These are phyloP conservation scores for Heliconius erato DNA, from an alignment of 2,888 invertebrate species.

Conservation along the genomic window DNA sequence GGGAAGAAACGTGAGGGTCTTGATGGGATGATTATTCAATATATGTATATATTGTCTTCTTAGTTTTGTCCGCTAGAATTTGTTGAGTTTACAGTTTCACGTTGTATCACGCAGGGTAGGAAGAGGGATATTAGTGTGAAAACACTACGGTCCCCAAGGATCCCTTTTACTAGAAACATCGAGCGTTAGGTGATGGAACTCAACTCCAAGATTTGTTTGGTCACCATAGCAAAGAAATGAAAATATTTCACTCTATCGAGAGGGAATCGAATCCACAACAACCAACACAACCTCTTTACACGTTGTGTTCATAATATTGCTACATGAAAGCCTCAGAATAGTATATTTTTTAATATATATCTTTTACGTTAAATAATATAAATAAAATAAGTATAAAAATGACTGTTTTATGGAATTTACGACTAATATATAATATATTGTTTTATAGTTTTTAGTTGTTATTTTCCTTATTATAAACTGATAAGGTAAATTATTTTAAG, in stretches of 20 bases:
- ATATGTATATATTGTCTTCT: conserved; percentile 8
- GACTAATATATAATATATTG: not conserved
- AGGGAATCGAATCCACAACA: not conserved
- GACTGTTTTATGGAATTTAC: not conserved
- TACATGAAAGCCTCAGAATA: no score
- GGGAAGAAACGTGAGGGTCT: conserved; percentile 33
- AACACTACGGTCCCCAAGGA: not conserved
- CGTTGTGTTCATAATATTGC: not conserved
- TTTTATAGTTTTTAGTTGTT: not conserved
- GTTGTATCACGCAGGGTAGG: not conserved
- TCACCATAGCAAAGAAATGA: not conserved
- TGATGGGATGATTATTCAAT: conserved; percentile 38
- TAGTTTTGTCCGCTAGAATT: not conserved
- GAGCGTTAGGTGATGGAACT: not conserved
- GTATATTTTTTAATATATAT: not conserved
- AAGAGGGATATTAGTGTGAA: not conserved
- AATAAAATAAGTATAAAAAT: not conserved
- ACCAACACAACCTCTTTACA: not conserved
- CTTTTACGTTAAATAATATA: not conserved
- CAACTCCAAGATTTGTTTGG: not conserved
- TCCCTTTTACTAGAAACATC: no score
- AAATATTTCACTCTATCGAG: not conserved
- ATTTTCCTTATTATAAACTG: conserved; percentile 1
- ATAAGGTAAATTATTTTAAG: not conserved
- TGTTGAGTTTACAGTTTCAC: not conserved